A percentile compares a stretch with the other conserved stretches of the same genome.
These are phyloP conservation scores for Hemitrygon akajei DNA, from an alignment of 2,797 vertebrate species.

Conservation along the genomic window DNA sequence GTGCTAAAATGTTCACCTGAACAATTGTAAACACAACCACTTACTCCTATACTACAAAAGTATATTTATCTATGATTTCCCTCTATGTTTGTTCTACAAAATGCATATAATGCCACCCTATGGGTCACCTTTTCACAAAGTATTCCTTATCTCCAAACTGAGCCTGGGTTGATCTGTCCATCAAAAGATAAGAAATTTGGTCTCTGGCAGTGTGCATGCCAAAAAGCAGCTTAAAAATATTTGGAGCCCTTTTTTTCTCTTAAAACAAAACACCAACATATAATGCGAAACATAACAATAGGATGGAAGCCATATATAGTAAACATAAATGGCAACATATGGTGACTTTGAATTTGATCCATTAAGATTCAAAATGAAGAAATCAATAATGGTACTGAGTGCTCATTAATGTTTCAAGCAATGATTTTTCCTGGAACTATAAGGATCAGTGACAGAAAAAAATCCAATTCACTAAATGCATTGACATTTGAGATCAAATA, in stretches of 20 bases:
- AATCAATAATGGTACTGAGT: constrained; percentile 34
- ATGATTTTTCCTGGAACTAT: constrained; percentile 33
- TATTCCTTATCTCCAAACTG: constrained; percentile 2
- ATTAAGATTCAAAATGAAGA: constrained; percentile 27
- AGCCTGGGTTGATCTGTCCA: constrained; percentile 23
- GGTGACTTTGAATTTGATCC: constrained; percentile 24
- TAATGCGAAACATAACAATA: constrained; percentile 21
- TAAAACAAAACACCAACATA: constrained; percentile 1
- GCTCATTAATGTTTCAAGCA: constrained; percentile 36
- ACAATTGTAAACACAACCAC: constrained; percentile 29
- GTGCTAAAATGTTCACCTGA: constrained; percentile 28
- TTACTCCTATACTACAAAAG: constrained; percentile 32
- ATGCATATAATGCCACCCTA: constrained; percentile 15
- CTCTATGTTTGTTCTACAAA: neutral
- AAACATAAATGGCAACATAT: constrained; percentile 28
- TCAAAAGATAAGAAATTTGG: constrained; percentile 29
- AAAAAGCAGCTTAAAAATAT: constrained; percentile 37
- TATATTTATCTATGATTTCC: constrained; percentile 34
- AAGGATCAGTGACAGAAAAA: constrained; percentile 35
- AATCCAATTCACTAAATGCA: constrained; percentile 36
- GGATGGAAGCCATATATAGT: neutral
- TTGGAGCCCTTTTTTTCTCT: constrained; percentile 24
- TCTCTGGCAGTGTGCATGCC: constrained; percentile 34
- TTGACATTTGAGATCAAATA: constrained; percentile 36
- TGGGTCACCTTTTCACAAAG: constrained; percentile 11